Conservation (phyloP, 64 coral and sea anemone genomes). For the Anthopleura sola region DNA sequence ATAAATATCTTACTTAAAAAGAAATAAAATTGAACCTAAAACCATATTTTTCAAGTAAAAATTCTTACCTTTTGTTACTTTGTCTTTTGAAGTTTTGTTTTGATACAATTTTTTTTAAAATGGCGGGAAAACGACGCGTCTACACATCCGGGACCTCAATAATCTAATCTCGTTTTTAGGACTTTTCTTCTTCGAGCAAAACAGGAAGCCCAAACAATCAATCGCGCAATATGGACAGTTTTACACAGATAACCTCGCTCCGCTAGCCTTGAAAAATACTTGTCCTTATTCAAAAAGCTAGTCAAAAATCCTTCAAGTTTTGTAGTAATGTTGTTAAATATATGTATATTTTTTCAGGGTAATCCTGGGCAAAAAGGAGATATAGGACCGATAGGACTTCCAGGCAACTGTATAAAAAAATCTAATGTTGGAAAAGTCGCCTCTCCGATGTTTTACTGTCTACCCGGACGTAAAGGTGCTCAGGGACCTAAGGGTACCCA, state of each 20-base stretch:
- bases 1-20: neutral
- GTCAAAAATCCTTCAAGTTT: neutral
- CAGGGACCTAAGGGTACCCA: conserved; percentile 55
- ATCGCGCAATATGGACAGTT: neutral
- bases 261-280: no score
- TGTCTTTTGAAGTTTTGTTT: neutral
- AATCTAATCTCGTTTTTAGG: neutral
- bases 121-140: conserved; percentile 1
- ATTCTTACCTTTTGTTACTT: neutral
- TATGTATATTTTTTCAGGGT: conserved; percentile 39
- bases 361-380: conserved; percentile 32
- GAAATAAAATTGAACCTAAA: neutral
- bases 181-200: neutral
- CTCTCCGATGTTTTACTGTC: conserved; percentile 43
- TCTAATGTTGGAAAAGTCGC: conserved; percentile 23
- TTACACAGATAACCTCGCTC: neutral
- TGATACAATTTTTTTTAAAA: neutral
- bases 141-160: conserved; percentile 8
- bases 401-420: conserved; percentile 65
- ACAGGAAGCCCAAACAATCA: neutral
- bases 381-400: conserved; percentile 52
- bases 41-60: neutral
- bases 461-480: conserved; percentile 48
- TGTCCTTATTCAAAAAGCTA: neutral
- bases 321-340: neutral